Evolutionary conservation across 2,113 vertebrate genomes (phyloP).

Genomic region (Pedionomus torquatus): DNA sequence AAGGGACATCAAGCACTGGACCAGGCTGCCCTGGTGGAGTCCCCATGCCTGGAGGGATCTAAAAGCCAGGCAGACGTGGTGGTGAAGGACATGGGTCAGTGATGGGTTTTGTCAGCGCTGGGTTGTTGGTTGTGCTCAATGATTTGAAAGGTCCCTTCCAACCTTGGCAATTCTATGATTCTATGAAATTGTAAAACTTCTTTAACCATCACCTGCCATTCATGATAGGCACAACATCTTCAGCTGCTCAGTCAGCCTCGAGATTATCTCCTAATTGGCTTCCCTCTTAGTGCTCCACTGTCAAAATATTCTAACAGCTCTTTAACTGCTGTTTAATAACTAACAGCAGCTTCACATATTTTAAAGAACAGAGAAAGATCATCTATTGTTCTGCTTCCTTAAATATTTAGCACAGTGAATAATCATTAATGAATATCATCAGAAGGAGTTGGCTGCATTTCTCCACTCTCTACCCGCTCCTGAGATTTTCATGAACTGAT

Average conservation of each 20-base stretch:
- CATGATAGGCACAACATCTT: neutral
- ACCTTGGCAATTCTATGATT: no score
- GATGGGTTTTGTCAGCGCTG: no score
- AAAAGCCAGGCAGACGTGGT: no score
- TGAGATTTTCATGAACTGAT: neutral
- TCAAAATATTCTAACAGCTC: constrained; percentile 34
- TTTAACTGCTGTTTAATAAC: constrained; percentile 45
- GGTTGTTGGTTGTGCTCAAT: no score
- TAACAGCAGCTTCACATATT: constrained; percentile 1
- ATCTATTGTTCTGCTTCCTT: constrained; percentile 1
- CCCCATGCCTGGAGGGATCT: no score
- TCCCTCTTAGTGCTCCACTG: neutral
- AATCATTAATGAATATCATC: neutral
- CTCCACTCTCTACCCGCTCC: neutral
- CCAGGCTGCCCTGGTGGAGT: no score
- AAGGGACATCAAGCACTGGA: no score
- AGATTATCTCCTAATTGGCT: constrained; percentile 34
- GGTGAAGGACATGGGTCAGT: no score
- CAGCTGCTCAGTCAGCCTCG: neutral
- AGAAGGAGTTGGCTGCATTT: neutral
- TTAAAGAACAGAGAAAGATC: neutral
- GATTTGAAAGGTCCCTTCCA: no score
- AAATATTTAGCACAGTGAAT: neutral
- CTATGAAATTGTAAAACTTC: neutral
- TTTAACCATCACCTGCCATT: constrained; percentile 6